Evolutionary conservation across 2,797 vertebrate species (phyloP).

Genomic region (Eulemur rubriventer): DNA sequence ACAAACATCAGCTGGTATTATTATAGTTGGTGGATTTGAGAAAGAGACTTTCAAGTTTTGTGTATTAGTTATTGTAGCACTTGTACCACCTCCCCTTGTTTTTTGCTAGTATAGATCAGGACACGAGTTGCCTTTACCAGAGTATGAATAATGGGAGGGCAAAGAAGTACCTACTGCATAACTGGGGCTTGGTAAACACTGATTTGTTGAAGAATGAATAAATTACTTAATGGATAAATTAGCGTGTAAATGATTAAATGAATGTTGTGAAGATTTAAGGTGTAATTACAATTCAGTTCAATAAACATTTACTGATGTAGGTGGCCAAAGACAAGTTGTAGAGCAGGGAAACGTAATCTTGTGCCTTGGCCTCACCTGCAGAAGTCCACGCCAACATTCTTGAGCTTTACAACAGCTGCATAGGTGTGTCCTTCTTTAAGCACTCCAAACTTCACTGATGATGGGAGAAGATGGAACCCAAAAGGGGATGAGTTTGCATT

Average conservation of each 20-base stretch:
- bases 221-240: neutral
- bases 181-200: neutral
- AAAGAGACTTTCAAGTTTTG: neutral
- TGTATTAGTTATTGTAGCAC: neutral
- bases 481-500: slow-evolving; percentile 47
- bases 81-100: neutral
- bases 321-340: neutral
- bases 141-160: neutral
- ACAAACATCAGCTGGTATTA: neutral
- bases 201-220: neutral
- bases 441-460: slow-evolving; percentile 87
- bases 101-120: neutral
- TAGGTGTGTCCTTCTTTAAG: slow-evolving; percentile 89
- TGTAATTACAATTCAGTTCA: neutral
- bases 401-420: slow-evolving; percentile 86
- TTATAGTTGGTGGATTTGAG: neutral
- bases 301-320: neutral
- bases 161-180: neutral
- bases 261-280: neutral
- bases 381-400: slow-evolving; percentile 91
- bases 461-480: slow-evolving; percentile 90
- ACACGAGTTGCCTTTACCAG: neutral
- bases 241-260: neutral
- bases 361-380: slow-evolving; percentile 87
- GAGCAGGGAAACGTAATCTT: neutral